Evolutionary conservation across 1,140 invertebrate genomes (phyloP).

Genomic region (Varroa destructor): DNA sequence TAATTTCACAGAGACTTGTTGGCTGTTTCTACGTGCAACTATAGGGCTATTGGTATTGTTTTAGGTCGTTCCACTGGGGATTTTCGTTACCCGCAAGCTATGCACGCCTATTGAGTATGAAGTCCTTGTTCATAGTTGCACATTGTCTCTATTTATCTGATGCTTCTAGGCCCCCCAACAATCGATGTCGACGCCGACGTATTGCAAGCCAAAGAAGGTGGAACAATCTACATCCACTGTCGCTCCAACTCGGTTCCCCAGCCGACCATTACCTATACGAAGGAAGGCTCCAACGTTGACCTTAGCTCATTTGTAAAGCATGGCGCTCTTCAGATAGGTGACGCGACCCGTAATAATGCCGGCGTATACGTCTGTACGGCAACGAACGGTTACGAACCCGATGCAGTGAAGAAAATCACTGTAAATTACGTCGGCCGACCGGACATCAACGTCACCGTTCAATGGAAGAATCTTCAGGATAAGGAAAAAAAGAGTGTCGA

Average conservation of each 20-base stretch:
- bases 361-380: conserved; percentile 25
- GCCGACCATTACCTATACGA: conserved; percentile 10
- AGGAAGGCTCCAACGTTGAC: conserved; percentile 5
- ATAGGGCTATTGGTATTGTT: too few species aligned
- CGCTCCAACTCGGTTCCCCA: not conserved
- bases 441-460: conserved; percentile 17
- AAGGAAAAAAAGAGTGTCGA: not conserved
- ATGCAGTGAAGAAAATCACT: conserved; percentile 7
- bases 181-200: not conserved
- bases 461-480: conserved; percentile 9
- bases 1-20: too few species aligned
- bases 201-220: not conserved
- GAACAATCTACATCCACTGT: not conserved
- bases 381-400: conserved; percentile 22
- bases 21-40: too few species aligned
- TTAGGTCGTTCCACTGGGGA: too few species aligned
- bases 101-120: too few species aligned
- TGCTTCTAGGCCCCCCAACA: conserved; percentile 4
- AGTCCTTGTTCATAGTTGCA: too few species aligned
- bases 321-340: not conserved
- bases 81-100: too few species aligned
- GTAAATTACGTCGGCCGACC: conserved; percentile 12
- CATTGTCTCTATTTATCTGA: too few species aligned
- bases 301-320: not conserved
- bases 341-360: conserved; percentile 17